Conservation (phyloP, 2,113 vertebrate species). For the Urocynchramus pylzowi region DNA sequence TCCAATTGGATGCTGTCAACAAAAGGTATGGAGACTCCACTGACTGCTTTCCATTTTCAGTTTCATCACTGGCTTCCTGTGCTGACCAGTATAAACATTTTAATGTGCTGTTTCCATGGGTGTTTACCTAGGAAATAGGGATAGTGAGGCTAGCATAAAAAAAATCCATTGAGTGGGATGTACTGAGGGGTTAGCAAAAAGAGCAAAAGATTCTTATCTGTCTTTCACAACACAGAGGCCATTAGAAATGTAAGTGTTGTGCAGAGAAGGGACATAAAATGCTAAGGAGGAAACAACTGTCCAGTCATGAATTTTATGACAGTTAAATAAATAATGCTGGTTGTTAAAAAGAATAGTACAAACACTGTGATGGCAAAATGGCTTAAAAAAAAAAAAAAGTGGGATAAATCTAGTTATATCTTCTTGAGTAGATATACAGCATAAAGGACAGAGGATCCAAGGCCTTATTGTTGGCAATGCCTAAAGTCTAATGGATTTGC, state of each 20-base stretch:
- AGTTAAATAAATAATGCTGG: not conserved
- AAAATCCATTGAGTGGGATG: not conserved
- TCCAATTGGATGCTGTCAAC: constrained; percentile 89
- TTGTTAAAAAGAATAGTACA: not conserved
- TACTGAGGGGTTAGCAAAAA: not conserved
- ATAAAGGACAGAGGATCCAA: not conserved
- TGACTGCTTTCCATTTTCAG: not conserved
- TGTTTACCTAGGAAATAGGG: not conserved
- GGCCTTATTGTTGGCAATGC: not conserved
- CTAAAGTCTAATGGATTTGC: not conserved
- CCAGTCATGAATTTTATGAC: not conserved
- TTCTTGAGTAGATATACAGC: not conserved
- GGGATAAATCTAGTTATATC: not conserved
- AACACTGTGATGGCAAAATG: not conserved
- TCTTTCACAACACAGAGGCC: not conserved
- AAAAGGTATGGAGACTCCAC: constrained; percentile 77
- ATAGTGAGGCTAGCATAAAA: not conserved
- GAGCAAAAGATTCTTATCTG: not conserved
- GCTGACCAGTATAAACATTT: not conserved
- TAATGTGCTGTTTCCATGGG: not conserved
- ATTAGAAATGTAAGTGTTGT: not conserved
- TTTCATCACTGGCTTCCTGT: not conserved
- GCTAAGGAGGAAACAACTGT: not conserved
- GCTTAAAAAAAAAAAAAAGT: not conserved
- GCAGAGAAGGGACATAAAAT: not conserved